phyloP scores from a whole-genome alignment of 2,113 vertebrate species.

The Physeter macrocephalus region DNA sequence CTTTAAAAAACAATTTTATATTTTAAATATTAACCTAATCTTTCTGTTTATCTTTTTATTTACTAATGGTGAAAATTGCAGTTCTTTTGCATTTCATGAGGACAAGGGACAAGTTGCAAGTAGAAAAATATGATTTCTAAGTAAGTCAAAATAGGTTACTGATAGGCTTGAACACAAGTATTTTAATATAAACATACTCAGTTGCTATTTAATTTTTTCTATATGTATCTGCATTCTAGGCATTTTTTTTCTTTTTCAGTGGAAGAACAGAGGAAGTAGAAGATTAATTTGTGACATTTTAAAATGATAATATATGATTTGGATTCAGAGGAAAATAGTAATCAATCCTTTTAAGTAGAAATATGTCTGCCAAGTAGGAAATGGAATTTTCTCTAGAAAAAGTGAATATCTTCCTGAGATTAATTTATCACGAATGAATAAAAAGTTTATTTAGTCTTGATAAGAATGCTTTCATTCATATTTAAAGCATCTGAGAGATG shows the following conservation, averaged over 20 bases:
- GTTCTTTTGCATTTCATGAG: not conserved
- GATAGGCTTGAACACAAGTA: not conserved
- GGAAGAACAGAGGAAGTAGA: not conserved
- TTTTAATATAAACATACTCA: not conserved
- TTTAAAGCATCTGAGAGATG: not conserved
- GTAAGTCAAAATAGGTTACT: not conserved
- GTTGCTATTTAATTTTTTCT: not conserved
- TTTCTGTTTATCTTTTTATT: not conserved
- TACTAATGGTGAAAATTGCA: not conserved
- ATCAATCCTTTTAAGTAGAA: not conserved
- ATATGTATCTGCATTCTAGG: not conserved
- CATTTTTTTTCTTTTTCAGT: not conserved
- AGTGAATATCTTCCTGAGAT: not conserved
- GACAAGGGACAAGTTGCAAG: not conserved
- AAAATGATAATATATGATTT: not conserved
- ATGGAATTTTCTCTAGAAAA: slow-evolving; percentile 43
- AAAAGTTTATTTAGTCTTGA: not conserved
- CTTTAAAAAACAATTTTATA: not conserved
- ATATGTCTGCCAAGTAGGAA: not conserved
- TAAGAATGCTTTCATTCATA: slow-evolving; percentile 21
- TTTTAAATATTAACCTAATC: not conserved
- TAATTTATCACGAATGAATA: slow-evolving; percentile 19
- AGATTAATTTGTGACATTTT: slow-evolving; percentile 12
- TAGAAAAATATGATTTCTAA: slow-evolving; percentile 1
- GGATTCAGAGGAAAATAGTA: not conserved